These are phyloP conservation scores for Pollachius pollachius DNA, from an alignment of 2,113 vertebrate genomes.

Conservation along the genomic window DNA sequence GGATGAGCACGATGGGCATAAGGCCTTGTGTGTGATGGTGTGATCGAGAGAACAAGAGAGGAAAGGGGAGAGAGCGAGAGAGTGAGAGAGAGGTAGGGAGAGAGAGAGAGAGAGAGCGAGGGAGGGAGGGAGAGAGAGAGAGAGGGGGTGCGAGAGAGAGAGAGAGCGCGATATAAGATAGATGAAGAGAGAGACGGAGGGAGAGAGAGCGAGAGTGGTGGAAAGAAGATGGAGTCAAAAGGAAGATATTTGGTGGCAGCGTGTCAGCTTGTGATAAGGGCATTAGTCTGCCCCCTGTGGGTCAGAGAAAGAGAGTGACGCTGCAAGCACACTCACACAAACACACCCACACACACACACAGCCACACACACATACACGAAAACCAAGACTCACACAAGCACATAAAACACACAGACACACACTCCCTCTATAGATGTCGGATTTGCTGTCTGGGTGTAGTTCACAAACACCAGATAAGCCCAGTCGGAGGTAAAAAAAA, in stretches of 20 bases:
- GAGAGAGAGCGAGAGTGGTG: background rate
- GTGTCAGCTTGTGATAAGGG: slow-evolving; percentile 72
- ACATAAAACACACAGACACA: background rate
- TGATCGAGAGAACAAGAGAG: too few species aligned
- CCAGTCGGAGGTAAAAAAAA: slow-evolving; percentile 35
- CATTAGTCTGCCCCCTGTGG: slow-evolving; percentile 76
- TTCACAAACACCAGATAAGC: slow-evolving; percentile 58
- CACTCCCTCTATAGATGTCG: slow-evolving; percentile 52
- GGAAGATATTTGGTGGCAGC: slow-evolving; percentile 58
- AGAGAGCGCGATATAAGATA: slow-evolving; percentile 15
- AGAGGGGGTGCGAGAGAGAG: slow-evolving; percentile 8
- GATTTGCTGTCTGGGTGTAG: slow-evolving; percentile 53
- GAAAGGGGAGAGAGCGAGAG: slow-evolving; percentile 4
- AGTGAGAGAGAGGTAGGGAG: slow-evolving; percentile 25
- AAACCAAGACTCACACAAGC: background rate
- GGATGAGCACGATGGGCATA: slow-evolving; percentile 32
- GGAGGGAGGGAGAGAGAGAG: slow-evolving; percentile 4
- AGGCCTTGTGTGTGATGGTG: slow-evolving; percentile 26
- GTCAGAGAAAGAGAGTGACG: slow-evolving; percentile 54
- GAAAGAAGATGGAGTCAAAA: slow-evolving; percentile 32
- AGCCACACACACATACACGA: background rate
- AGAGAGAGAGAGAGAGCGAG: slow-evolving; percentile 23
- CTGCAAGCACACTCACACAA: slow-evolving; percentile 19
- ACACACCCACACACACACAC: slow-evolving; percentile 1
- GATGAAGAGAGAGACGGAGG: slow-evolving; percentile 20